phyloP scores from a whole-genome alignment of 2,797 vertebrate species.

The Notoglanidium macrostoma region DNA sequence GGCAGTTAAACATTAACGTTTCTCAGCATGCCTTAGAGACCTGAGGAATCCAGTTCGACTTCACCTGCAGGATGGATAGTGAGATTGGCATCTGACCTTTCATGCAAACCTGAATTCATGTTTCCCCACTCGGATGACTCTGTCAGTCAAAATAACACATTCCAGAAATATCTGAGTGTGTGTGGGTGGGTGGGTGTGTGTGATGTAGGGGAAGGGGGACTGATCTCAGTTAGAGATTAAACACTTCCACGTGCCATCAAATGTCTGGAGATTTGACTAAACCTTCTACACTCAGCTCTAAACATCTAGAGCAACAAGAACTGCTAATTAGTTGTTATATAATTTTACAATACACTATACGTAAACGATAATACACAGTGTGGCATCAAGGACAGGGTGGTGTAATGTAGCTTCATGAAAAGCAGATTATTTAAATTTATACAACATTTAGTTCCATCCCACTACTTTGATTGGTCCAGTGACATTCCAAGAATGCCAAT shows the following conservation, averaged over 20 bases:
- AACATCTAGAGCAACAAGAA: background rate
- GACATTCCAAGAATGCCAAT: too few species aligned
- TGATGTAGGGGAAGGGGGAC: background rate
- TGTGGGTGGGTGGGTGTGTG: background rate
- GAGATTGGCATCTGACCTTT: constrained; percentile 43
- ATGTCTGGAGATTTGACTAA: background rate
- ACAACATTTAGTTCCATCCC: too few species aligned
- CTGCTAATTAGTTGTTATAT: constrained; percentile 7
- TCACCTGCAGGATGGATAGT: constrained; percentile 43
- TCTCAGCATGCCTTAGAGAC: constrained; percentile 51
- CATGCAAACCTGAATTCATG: constrained; percentile 29
- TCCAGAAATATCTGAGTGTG: constrained; percentile 32
- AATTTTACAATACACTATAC: background rate
- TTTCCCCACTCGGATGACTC: constrained; percentile 49
- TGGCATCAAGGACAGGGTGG: background rate
- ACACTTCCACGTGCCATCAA: background rate
- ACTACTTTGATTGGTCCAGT: too few species aligned
- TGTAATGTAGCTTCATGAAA: background rate
- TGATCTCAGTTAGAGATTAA: constrained; percentile 26
- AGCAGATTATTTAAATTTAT: background rate
- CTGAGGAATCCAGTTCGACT: constrained; percentile 56
- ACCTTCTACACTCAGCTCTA: background rate
- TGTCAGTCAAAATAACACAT: constrained; percentile 43
- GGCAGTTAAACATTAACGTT: constrained; percentile 66
- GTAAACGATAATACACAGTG: background rate